Base-by-base conservation (phyloP, 92 coral and sea anemone species). In the Epizoanthus ramosus region DNA sequence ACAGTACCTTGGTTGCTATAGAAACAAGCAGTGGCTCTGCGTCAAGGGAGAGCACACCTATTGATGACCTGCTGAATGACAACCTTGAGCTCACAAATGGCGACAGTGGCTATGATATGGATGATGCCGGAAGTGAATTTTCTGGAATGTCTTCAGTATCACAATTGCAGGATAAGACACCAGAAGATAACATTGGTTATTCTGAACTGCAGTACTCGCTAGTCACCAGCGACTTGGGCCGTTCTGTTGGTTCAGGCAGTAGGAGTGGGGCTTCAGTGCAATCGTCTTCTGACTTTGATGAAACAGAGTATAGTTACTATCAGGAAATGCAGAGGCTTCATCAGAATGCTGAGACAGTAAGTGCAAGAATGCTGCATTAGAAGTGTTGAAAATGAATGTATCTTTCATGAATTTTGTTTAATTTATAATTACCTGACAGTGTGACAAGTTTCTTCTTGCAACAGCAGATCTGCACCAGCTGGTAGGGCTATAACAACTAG, bases 51-150 rank as follows among this genome's bases (percentile, higher is more conserved):
- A 71, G 71, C 25, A 69, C 70, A 0, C 79, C 67, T 6, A 31
- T 60, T 58, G 80, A 60, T 1, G 77, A 71, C 13, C 58, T 53
- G n/a, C 57, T 24, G 81, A 41, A 63, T 59, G 85, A 14, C 24
- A 68, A 16, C 12, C 12, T 73, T 70, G 77, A 52, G 17, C 75
- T 57, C 9, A 53, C 50, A 41, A 54, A 82, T 37, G 85, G 85
- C 3, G 98, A 93, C 70, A 93, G 98, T 75, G 94, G 98, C 10
- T 93, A 84, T 70, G 98, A 92, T 2, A 72, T 90, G 65, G 98
- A 93, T 54, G 92, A 91, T 59, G 87, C 84, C 5, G 91, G 87
- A 52, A 93, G 93, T 68, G 93, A 90, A 52, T 75, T 89, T 25
- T 86, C 87, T 53, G 94, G 79, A 60, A 35, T 41, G 24, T 71